Base-by-base conservation (phyloP, 2,113 vertebrate species). In the Odobenus rosmarus region DNA sequence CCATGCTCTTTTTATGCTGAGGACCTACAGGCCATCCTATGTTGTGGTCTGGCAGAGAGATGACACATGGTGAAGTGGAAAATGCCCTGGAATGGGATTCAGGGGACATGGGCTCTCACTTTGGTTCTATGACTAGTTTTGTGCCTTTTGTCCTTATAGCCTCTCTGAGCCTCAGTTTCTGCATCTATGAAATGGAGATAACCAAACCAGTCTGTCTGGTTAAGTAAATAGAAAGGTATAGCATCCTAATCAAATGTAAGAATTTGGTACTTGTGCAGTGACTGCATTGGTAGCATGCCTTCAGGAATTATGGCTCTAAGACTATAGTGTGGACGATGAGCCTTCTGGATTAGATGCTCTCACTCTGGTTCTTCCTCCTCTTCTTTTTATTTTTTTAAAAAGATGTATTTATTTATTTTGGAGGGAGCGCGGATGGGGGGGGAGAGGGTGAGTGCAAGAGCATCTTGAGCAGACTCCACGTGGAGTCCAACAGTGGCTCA, bases 241-340 rank as follows among this genome's bases (percentile, higher is more conserved):
- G 62, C 36, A 62, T 57, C 76, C 42, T 28, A 33, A 80, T 5
- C 24, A 28, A 61, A 85, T 18, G 42, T 5, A 79, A 33, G 26
- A 31, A 64, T 28, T 42, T 24, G 7, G 7, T 24, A 4, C 8
- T 51, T 18, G 13, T 3, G 33, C 0, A 57, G 53, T 1, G 14
- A 51, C 31, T 1, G 0, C 46, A 21, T n/a, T 2, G 4, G 59
- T 4, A 33, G 26, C 33, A 59, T 0, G 4, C 4, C 16, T 69
- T 88, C 23, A 31, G 62, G 24, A 93, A 74, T 49, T 12, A 13
- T 0, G 0, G 21, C 49, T 74, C 39, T 55, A 2, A 61, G n/a
- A 72, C 5, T 19, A 0, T 10, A 57, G 9, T 19, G 42, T 26
- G 16, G 42, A 10, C 4, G 13, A 14, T 11, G 36, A 61, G 13